Percentiles rank a stretch among this genome's conserved stretches.
These are phyloP conservation scores for Lepus americanus DNA, from an alignment of 2,113 vertebrate genomes.

Conservation along the genomic window DNA sequence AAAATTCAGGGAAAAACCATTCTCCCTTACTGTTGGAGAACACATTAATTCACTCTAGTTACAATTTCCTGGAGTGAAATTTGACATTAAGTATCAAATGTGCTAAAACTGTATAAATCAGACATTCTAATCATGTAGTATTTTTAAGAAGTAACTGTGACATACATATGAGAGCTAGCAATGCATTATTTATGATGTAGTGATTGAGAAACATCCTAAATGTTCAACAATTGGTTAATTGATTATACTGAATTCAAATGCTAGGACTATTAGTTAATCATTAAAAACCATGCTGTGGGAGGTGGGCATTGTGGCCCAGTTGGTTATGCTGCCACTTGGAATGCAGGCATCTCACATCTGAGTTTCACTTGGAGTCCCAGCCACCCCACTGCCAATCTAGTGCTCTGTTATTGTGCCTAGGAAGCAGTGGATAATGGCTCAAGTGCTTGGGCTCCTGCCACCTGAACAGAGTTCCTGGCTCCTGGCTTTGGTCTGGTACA, in stretches of 20 bases:
- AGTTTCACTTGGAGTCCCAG: too few species aligned
- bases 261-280: background rate
- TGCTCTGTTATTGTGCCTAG: too few species aligned
- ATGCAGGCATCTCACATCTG: too few species aligned
- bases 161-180: background rate
- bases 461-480: too few species aligned
- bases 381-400: too few species aligned
- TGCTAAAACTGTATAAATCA: conserved; percentile 40
- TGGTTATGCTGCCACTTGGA: too few species aligned
- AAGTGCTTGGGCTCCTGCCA: too few species aligned
- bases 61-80: conserved; percentile 18
- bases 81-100: conserved; percentile 18
- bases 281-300: background rate
- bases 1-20: background rate
- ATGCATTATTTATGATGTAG: background rate
- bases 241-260: background rate
- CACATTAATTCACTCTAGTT: background rate
- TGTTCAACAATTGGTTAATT: conserved; percentile 33
- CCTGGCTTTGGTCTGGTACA: too few species aligned
- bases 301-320: too few species aligned
- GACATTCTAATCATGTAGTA: conserved; percentile 22
- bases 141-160: background rate
- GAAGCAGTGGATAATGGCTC: too few species aligned
- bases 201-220: background rate
- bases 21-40: background rate